Base-by-base conservation (phyloP, 2,888 invertebrate genomes). In the Scelioninae gen. 2 region DNA sequence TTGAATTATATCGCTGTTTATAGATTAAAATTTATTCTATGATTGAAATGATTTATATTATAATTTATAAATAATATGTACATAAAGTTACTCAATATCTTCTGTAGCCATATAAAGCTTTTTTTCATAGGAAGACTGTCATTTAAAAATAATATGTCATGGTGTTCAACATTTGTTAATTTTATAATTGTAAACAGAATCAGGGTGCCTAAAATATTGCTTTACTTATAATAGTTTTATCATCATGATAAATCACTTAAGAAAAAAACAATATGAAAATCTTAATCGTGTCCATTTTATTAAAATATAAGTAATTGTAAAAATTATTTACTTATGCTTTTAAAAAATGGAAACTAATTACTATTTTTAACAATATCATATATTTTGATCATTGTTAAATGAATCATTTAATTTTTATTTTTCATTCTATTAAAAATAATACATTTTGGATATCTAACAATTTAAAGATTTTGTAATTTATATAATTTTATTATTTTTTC, bases 41-140 rank as follows among this genome's bases (percentile, higher is more conserved):
- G 5, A 41, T 28, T 4, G 13, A 55, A 16, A 41, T 28, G 15
- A 16, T 41, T 6, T 15, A 55, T 41, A 9, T 31, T 16, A 45
- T 58, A 45, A 31, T n/a, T 45, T 35, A 58, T 35, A 45, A 58
- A 50, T 48, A 60, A 25, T 39, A 41, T 61, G 61, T 61, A 61
- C 28, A 63, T 63, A 48, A 60, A 16, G 50, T 58, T 58, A 46
- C 43, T 37, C 52, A 50, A 52, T 52, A 52, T 52, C 63, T 63
- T 63, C 52, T 33, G 43, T 52, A 63, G 52, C 43, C 63, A 52
- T 63, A 63, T 6, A 52, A 41, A 52, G 31, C 39, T 50, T 63
- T 41, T 10, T 16, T 52, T 63, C 52, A 52, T 37, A 31, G 43
- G 63, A 63, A 63, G 43, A 63, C 63, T 52, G 63, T 50, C 50